phyloP scores from a whole-genome alignment of 2,113 vertebrate genomes.

The Noturus placidus region DNA sequence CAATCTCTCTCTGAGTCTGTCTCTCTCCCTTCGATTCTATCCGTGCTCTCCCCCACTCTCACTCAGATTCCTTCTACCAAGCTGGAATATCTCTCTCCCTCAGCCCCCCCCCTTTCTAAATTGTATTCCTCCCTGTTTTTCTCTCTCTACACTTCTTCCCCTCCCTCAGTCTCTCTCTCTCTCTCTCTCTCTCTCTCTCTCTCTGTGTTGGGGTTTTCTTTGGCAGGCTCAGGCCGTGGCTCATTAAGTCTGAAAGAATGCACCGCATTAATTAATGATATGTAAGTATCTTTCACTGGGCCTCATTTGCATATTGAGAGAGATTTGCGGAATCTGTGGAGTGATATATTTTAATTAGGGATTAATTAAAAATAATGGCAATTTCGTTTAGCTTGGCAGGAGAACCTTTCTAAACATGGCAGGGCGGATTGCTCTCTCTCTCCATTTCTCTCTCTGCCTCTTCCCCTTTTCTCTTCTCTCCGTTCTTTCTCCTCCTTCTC shows the following conservation, averaged over 20 bases:
- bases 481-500: no score
- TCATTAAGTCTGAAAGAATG: conserved; percentile 99
- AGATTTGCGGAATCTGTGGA: conserved; percentile 99
- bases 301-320: conserved; percentile 99
- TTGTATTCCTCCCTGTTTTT: no score
- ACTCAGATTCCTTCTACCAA: no score
- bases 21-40: not conserved
- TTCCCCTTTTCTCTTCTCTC: not conserved
- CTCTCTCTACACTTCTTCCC: no score
- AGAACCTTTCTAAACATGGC: conserved; percentile 50
- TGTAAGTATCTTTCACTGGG: conserved; percentile 99
- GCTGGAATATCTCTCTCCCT: not conserved
- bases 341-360: conserved; percentile 99
- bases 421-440: conserved; percentile 43
- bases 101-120: not conserved
- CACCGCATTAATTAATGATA: conserved; percentile 99
- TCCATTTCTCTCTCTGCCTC: not conserved
- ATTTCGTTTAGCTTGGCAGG: conserved; percentile 99
- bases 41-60: not conserved
- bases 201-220: conserved; percentile 76
- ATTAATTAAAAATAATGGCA: conserved; percentile 99
- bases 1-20: not conserved
- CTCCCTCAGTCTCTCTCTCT: not conserved
- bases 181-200: not conserved
- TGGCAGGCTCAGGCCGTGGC: conserved; percentile 90